Evolutionary conservation across 2,113 vertebrate species (phyloP).

Genomic region (Theropithecus gelada): DNA sequence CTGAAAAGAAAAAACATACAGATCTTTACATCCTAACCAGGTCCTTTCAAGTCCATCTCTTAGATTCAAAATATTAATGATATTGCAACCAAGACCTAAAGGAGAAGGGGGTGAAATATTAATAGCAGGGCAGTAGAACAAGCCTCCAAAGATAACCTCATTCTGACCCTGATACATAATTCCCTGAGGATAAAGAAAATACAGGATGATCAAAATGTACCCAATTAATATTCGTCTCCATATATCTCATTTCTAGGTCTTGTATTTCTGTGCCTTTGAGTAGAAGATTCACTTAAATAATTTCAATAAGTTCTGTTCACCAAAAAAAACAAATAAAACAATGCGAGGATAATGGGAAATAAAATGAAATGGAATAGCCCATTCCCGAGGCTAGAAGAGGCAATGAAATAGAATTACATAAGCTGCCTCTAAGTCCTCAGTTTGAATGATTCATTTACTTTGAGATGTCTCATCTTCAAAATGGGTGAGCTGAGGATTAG

Average conservation of each 20-base stretch:
- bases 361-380: constrained; percentile 31
- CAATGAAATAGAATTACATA: neutral
- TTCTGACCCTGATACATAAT: neutral
- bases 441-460: constrained; percentile 21
- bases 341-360: neutral
- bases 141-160: neutral
- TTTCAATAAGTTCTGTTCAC: constrained; percentile 3
- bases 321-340: neutral
- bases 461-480: constrained; percentile 35
- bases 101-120: neutral
- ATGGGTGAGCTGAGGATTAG: constrained; percentile 45
- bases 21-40: neutral
- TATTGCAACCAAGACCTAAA: neutral
- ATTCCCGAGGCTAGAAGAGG: neutral
- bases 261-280: constrained; percentile 6
- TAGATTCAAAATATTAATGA: neutral
- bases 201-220: neutral
- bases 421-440: neutral
- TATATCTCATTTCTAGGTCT: constrained; percentile 17
- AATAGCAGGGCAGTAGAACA: neutral
- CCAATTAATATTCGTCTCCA: constrained; percentile 10
- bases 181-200: neutral
- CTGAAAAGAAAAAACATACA: neutral
- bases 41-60: neutral
- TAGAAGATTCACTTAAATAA: constrained; percentile 30